Conservation (phyloP, 1,140 invertebrate species). For the Panagrolaimus sp. region DNA sequence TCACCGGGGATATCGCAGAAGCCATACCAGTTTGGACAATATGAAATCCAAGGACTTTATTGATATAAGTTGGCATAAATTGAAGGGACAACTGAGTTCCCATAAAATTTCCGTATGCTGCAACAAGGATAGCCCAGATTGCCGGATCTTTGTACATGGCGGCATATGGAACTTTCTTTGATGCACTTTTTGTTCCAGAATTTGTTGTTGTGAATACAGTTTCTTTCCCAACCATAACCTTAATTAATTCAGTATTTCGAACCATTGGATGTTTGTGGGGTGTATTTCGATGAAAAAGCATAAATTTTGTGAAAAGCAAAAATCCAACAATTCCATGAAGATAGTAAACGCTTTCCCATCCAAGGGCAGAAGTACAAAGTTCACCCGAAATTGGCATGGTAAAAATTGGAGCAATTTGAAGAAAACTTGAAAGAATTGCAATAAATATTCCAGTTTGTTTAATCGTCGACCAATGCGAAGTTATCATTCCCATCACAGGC, state of each 20-base stretch:
- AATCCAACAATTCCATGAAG: conserved; percentile 45
- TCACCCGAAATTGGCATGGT: conserved; percentile 51
- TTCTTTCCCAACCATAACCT: conserved; percentile 40
- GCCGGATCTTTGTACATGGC: conserved; percentile 40
- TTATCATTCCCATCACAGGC: conserved; percentile 44
- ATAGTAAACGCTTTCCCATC: conserved; percentile 49
- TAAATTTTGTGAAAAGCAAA: conserved; percentile 45
- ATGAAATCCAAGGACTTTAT: conserved; percentile 44
- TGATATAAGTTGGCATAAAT: conserved; percentile 40
- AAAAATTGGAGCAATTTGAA: conserved; percentile 52
- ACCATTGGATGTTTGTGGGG: conserved; percentile 44
- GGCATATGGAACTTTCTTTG: conserved; percentile 40
- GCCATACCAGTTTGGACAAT: conserved; percentile 52
- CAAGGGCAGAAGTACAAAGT: conserved; percentile 37
- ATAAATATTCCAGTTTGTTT: conserved; percentile 50
- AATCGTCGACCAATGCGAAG: conserved; percentile 46
- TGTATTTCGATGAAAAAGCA: conserved; percentile 51
- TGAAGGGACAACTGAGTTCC: conserved; percentile 44
- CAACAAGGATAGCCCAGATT: conserved; percentile 47
- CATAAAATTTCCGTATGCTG: conserved; percentile 51
- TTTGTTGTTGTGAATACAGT: conserved; percentile 40
- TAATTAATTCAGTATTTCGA: conserved; percentile 37
- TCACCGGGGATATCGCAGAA: conserved; percentile 41
- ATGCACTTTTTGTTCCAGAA: conserved; percentile 39
- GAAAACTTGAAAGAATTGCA: conserved; percentile 44